Base-by-base conservation (phyloP, 1,140 invertebrate species). In the Globodera ellingtonae region DNA sequence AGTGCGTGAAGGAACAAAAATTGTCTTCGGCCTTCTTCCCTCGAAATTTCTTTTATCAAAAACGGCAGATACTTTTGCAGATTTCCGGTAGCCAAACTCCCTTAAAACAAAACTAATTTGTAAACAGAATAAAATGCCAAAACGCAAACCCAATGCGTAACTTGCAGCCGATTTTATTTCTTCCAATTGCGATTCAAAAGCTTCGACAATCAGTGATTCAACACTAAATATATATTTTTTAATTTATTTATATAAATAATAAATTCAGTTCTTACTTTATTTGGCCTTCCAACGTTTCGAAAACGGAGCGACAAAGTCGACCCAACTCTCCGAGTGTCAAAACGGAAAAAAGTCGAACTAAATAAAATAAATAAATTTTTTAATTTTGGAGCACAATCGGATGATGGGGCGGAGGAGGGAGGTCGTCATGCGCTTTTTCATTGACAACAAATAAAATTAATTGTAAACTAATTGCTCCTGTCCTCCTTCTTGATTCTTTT, bases 301-400 rank as follows among this genome's bases (percentile, higher is more conserved):
- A 62, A 44, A 72, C 82, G 4, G 24, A 69, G 46, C 83, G 89
- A 85, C 71, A 91, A 88, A 72, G 89, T 85, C 95, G 92, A 6
- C 97, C 97, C 84, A 98, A 97, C 92, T 98, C 97, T 13, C 96
- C 97, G 85, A 99, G 93, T 13, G 96, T 94, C 7, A 98, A 91
- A 35, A 98, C 90, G 71, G 95, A 93, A 91, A 98, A 98, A 83
- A 98, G 93, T 79, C 66, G 72, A 82, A 96, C 93, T 62, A 62
- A 62, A 62, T 62, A 9, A 52, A 50, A 13, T 52, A 13, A 52
- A 35, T 35, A 2, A 35, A 1, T 35, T 35, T 35, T 35, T 52
- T 52, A 15, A 52, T 10, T 52, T 52, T 10, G 52, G 50, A 52
- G 24, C 24, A 24, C 24, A 24, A 24, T 24, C 24, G 24, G 24